These are phyloP conservation scores for Sylvilagus bachmani DNA, from an alignment of 2,113 vertebrate genomes.

Conservation along the genomic window DNA sequence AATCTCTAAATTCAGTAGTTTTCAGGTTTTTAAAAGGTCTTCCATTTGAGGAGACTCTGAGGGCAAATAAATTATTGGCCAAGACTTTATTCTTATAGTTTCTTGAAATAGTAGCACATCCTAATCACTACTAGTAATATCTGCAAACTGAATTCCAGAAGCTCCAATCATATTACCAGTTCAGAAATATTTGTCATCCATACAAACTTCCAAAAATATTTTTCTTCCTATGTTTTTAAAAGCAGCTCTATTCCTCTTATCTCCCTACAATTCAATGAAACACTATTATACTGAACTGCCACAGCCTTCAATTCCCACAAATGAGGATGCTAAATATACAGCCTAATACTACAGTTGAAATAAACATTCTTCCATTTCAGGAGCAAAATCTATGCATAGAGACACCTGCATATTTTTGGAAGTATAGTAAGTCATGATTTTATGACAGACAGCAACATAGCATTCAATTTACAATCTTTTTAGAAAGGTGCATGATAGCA, in stretches of 20 bases:
- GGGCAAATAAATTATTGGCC: constrained; percentile 76
- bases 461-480: constrained; percentile 82
- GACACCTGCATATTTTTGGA: constrained; percentile 79
- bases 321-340: constrained; percentile 65
- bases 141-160: constrained; percentile 41
- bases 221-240: background rate
- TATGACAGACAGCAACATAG: constrained; percentile 76
- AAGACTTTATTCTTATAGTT: constrained; percentile 69
- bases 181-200: background rate
- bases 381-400: constrained; percentile 78
- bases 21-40: constrained; percentile 78
- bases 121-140: constrained; percentile 21
- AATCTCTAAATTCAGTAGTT: constrained; percentile 75
- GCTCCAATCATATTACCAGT: background rate
- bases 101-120: constrained; percentile 44
- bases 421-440: constrained; percentile 78
- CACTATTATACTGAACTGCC: background rate
- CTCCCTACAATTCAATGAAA: constrained; percentile 19
- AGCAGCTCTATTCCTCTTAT: constrained; percentile 15
- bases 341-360: constrained; percentile 73
- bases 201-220: constrained; percentile 39
- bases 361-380: constrained; percentile 72
- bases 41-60: constrained; percentile 66
- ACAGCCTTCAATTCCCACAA: constrained; percentile 49
- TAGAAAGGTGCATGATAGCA: constrained; percentile 82